phyloP scores from a whole-genome alignment of 2,113 vertebrate genomes.

The Gorsachius goisagi region DNA sequence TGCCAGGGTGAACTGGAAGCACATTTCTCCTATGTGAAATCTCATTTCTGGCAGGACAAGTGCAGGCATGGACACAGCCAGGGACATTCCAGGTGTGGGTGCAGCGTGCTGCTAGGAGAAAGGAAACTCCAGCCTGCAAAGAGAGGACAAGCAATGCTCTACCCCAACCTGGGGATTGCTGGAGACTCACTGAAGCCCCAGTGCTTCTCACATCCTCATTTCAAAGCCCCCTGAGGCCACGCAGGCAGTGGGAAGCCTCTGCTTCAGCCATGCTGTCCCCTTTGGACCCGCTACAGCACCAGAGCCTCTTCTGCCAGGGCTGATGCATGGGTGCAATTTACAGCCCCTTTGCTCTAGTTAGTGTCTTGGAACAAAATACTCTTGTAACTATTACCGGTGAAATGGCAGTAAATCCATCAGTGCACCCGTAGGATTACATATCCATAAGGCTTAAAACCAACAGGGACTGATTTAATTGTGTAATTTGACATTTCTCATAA shows the following conservation, averaged over 20 bases:
- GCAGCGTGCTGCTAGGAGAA: background rate
- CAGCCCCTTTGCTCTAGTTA: background rate
- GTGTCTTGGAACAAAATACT: background rate
- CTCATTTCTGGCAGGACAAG: background rate
- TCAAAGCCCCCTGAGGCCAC: background rate
- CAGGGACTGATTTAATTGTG: conserved; percentile 14
- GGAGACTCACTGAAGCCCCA: background rate
- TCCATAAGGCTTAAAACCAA: conserved; percentile 1
- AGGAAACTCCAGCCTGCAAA: background rate
- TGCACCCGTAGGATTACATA: background rate
- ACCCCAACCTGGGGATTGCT: background rate
- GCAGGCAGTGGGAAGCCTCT: background rate
- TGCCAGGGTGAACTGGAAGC: background rate
- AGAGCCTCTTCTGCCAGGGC: background rate
- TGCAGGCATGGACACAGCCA: background rate
- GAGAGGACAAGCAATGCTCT: background rate
- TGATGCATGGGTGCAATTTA: background rate
- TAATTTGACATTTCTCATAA: background rate
- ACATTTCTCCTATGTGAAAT: background rate
- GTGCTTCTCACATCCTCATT: background rate
- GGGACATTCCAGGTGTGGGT: background rate
- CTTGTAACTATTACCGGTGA: background rate
- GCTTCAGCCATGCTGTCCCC: background rate
- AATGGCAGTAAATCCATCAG: background rate
- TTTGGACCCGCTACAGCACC: background rate